Base-by-base conservation (phyloP, 2,113 vertebrate species). In the Cochlearius cochlearius region DNA sequence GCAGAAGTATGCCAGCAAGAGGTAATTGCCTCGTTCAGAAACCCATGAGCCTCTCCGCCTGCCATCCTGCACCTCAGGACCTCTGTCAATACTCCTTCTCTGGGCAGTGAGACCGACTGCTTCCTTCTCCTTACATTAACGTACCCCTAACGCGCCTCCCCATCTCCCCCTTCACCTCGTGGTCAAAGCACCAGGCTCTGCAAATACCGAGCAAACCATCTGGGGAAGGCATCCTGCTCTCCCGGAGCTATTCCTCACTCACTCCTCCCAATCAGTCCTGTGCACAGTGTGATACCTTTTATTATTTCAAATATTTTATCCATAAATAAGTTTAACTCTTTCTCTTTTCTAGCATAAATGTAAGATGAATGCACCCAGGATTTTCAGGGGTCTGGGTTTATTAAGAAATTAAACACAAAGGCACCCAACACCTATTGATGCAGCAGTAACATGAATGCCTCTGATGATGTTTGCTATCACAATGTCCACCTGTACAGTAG, bases 91-190 rank as follows among this genome's bases (percentile, higher is more conserved):
- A 26, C n/a, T 72, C 22, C 22, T 38, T 66, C 81, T 72, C 52
- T 78, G 60, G 39, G 56, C 76, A 84, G 21, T 23, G 20, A 88
- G 76, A 84, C 13, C 1, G 5, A 13, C 29, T 66, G 47, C 68
- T 94, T 72, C 49, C 56, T 91, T 60, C 73, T 80, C 59, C 39
- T 67, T 34, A 50, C 29, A 78, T 72, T 5, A 84, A 25, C 32
- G 18, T 20, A 11, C 22, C 41, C 27, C 41, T 43, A 32, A 49
- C 3, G 15, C 53, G 34, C 52, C 15, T 36, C 58, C 69, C 17
- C 6, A 3, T 66, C 47, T 74, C 26, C n/a, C 15, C 23, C 19
- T 78, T 77, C 64, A 75, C 43, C 76, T 50, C 0, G 0, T 2
- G 45, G 34, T 15, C 85, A 88, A 83, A 90, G n/a, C 63, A 69